Conservation (phyloP, 2,888 invertebrate species). For the Caradrina clavipalpis region DNA sequence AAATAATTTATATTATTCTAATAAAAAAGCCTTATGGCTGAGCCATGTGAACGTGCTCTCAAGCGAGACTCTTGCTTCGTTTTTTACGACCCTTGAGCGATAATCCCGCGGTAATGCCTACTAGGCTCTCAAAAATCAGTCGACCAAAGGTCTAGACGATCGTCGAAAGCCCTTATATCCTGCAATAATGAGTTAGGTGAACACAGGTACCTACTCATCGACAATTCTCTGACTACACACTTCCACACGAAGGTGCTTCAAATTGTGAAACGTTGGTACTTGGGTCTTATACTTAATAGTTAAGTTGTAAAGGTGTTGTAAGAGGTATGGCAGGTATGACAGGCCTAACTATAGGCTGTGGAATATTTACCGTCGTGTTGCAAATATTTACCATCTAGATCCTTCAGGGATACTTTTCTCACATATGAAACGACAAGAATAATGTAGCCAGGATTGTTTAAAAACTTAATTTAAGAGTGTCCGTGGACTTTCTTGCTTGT, state of each 20-base stretch:
- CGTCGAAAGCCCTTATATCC: slow-evolving; percentile 54
- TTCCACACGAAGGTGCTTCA: slow-evolving; percentile 21
- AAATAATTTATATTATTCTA: slow-evolving; percentile 49
- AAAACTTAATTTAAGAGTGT: too few species aligned
- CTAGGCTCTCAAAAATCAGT: slow-evolving; percentile 57
- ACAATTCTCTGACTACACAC: slow-evolving; percentile 25
- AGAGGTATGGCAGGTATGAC: slow-evolving; percentile 1
- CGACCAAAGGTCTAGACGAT: slow-evolving; percentile 60
- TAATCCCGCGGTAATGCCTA: slow-evolving; percentile 55
- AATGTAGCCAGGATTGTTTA: too few species aligned
- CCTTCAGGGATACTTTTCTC: too few species aligned
- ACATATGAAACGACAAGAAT: too few species aligned
- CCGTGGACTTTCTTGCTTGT: too few species aligned
- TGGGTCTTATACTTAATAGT: slow-evolving; percentile 1
- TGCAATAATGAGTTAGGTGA: slow-evolving; percentile 49
- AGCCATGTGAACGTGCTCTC: slow-evolving; percentile 57
- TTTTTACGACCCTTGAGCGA: slow-evolving; percentile 55
- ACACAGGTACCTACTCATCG: slow-evolving; percentile 32
- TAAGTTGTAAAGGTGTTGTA: slow-evolving; percentile 19
- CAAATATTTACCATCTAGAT: too few species aligned
- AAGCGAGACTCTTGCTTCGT: slow-evolving; percentile 40
- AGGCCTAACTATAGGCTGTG: background rate
- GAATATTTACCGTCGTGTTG: too few species aligned
- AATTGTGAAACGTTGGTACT: slow-evolving; percentile 35
- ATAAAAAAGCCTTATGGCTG: slow-evolving; percentile 48